Conservation (phyloP, 2,797 vertebrate genomes). For the Carapus acus region DNA sequence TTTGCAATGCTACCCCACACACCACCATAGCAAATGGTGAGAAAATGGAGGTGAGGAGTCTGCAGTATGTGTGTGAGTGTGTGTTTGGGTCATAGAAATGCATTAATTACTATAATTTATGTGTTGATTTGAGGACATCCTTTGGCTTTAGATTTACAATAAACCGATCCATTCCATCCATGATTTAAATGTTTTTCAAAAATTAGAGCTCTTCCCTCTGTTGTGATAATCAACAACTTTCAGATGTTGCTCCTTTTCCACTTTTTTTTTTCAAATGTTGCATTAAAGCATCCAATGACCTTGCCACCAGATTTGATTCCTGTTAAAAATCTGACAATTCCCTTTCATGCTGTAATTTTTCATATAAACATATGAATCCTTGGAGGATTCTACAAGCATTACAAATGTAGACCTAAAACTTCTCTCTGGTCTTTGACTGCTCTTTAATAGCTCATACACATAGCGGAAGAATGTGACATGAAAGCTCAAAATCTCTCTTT, state of each 20-base stretch:
- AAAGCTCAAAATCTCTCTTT: background rate
- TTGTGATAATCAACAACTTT: background rate
- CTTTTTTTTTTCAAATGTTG: background rate
- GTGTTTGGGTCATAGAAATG: no score
- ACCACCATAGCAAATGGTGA: no score
- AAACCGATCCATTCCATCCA: no score
- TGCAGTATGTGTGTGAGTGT: no score
- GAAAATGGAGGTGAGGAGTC: no score
- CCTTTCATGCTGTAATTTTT: background rate
- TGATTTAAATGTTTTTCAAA: no score
- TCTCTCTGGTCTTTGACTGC: conserved; percentile 1
- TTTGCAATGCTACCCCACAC: no score
- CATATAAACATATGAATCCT: conserved; percentile 13
- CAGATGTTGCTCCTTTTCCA: conserved; percentile 7
- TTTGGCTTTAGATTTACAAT: no score
- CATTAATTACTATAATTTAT: no score
- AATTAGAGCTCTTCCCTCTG: no score
- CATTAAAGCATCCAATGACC: background rate
- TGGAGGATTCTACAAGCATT: background rate
- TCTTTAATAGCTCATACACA: conserved; percentile 4
- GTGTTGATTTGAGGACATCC: no score
- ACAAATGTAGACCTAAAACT: background rate
- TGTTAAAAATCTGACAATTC: conserved; percentile 15
- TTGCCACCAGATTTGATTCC: conserved; percentile 11
- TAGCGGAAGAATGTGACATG: background rate